Base-by-base conservation (phyloP, 2,888 invertebrate genomes). In the Adineta ricciae region DNA sequence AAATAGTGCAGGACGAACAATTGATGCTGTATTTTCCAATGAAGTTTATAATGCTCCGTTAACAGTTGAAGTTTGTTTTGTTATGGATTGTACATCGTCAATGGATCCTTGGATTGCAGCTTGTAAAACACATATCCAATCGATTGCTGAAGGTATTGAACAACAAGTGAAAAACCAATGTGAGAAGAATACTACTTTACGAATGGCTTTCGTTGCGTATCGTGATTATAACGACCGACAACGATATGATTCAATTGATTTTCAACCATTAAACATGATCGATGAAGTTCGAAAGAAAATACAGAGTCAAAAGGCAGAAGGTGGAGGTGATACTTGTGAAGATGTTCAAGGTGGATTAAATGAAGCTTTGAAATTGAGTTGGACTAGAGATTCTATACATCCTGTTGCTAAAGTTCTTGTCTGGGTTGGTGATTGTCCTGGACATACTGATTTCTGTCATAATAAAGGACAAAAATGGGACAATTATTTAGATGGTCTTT, bases 151-250 rank as follows among this genome's bases (percentile, higher is more conserved):
- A 38, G 36, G 36, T 2, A 73, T 73, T 38, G 38, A 73, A 27
- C 36, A 73, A 38, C 38, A 73, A 2, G 38, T 73, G 73, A 38
- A 73, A 38, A 38, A 73, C 21, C 36, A 73, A 32, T 73, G 1
- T 38, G 73, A 36, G 14, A 73, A 73, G 24, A 7, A 73, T 38
- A 36, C 21, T 36, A 21, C 38, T 73, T 24, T 73, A 41, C 73
- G 73, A 9, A 73, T 73, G 73, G 73, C 73, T 21, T 73, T 73
- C 38, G 73, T 73, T 73, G 73, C 73, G 1, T 73, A 73, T 73
- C 73, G 73, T 41, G 73, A 73, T 36, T 73, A 73, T 11, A 38
- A 1, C 2, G 36, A 73, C 21, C 21, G 38, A 19, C 2, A 73
- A 21, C 73, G 73, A 38, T 73, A 38, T 7, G 73, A 73, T 73